phyloP scores from a whole-genome alignment of 2,888 invertebrate species.

The Aspidiotus rigidus region DNA sequence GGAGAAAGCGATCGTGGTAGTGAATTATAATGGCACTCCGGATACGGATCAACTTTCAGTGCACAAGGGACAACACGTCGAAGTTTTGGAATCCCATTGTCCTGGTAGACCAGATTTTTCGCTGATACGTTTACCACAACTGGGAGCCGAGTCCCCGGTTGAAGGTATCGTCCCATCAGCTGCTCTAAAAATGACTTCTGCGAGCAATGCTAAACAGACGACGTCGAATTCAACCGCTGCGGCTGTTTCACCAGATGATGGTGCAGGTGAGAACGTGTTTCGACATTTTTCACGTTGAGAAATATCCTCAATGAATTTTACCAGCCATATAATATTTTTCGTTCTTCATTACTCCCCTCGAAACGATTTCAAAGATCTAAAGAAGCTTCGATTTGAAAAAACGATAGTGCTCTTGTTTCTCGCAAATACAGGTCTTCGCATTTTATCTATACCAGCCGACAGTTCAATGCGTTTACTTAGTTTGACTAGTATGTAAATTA shows the following conservation, averaged over 20 bases:
- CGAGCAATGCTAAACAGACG: background rate
- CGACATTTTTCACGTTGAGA: too few species aligned
- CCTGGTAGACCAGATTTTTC: slow-evolving; percentile 17
- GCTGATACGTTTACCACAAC: slow-evolving; percentile 12
- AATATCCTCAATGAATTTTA: too few species aligned
- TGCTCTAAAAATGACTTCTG: background rate
- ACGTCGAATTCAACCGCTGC: background rate
- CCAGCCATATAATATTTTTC: too few species aligned
- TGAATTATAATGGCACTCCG: slow-evolving; percentile 67
- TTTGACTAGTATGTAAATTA: too few species aligned
- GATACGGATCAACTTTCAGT: slow-evolving; percentile 68
- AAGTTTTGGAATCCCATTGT: slow-evolving; percentile 59
- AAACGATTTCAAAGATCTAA: too few species aligned
- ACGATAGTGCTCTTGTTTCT: too few species aligned
- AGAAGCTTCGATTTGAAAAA: too few species aligned
- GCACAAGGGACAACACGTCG: slow-evolving; percentile 85
- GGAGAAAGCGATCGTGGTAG: slow-evolving; percentile 84
- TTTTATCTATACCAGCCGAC: too few species aligned
- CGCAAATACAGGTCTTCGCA: too few species aligned
- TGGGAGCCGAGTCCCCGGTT: slow-evolving; percentile 4
- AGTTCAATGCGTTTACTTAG: too few species aligned
- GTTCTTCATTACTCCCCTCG: too few species aligned
- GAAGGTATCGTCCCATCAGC: slow-evolving; percentile 9
- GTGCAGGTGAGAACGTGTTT: background rate
- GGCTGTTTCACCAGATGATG: slow-evolving; percentile 1